Base-by-base conservation (phyloP, 2,113 vertebrate species). In the Sebastes schlegelii region DNA sequence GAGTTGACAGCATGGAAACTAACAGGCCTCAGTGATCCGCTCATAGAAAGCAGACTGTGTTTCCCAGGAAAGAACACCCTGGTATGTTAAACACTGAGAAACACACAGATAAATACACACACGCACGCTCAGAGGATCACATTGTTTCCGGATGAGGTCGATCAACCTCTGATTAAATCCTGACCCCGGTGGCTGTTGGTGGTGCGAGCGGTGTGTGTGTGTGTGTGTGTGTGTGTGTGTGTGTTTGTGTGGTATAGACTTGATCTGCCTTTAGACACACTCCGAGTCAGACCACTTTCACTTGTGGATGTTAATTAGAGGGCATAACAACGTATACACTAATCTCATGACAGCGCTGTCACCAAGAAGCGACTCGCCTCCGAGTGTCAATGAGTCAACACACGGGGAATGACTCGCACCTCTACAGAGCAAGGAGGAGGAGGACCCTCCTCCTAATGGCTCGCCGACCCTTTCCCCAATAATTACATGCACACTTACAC, bases 1-100 rank as follows among this genome's bases (percentile, higher is more conserved):
- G 34, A 89, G 81, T 90, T 92, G 92, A 93, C 91, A 91, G 86
- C 68, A 95, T 95, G 92, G 93, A 94, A 94, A 95, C 77, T 90
- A 77, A 79, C 62, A 82, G 54, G 69, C 83, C 78, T 89, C 78
- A 85, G 74, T 84, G 86, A 88, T 86, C 82, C 84, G 63, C 76
- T 84, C 86, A 70, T 67, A 82, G 86, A 85, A 26, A 87, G 74
- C 72, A 73, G 77, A 49, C 86, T 72, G 74, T 77, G 79, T 84
- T 84, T 82, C 86, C 74, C 83, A 81, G 71, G 67, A 89, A 77
- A 84, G 77, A 80, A 79, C 62, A 40, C 48, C 70, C 61, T 79
- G 88, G 79, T 84, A 86, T 85, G 77, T 62, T 86, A 83, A 91
- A 90, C 90, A 83, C 70, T 11, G 55, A 92, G 45, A 79, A 66